Evolutionary conservation across 2,888 invertebrate genomes (phyloP).

Genomic region (Nomada goodeniana): DNA sequence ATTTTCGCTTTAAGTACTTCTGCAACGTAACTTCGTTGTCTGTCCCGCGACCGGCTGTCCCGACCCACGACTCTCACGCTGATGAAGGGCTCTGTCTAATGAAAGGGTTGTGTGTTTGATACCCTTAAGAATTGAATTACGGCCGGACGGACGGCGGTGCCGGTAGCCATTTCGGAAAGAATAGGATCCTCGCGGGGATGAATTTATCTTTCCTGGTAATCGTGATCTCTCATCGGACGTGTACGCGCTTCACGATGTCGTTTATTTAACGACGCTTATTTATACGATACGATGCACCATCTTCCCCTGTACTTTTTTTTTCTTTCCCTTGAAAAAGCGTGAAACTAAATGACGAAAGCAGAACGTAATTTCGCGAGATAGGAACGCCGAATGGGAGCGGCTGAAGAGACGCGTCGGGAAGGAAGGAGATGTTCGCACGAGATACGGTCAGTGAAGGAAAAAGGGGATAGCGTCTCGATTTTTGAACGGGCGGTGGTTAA

Average conservation of each 20-base stretch:
- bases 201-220: slow-evolving; percentile 66
- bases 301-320: background rate
- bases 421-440: too few relatives aligned
- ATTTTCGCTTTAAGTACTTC: slow-evolving; percentile 77
- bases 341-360: slow-evolving; percentile 14
- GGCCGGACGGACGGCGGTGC: slow-evolving; percentile 52
- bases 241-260: slow-evolving; percentile 33
- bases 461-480: background rate
- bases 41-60: slow-evolving; percentile 32
- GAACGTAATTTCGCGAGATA: slow-evolving; percentile 18
- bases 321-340: background rate
- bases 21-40: slow-evolving; percentile 77
- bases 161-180: slow-evolving; percentile 72
- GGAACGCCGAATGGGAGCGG: background rate
- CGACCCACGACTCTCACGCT: slow-evolving; percentile 70
- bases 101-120: slow-evolving; percentile 81
- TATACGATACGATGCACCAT: slow-evolving; percentile 35
- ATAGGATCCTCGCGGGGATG: slow-evolving; percentile 55
- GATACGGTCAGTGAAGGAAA: background rate
- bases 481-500: background rate
- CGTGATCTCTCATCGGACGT: slow-evolving; percentile 61
- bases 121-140: slow-evolving; percentile 80
- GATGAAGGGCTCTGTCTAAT: slow-evolving; percentile 78
- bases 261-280: slow-evolving; percentile 65
- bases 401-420: background rate